These are phyloP conservation scores for Polyergus mexicanus DNA, from an alignment of 1,140 invertebrate genomes.

Conservation along the genomic window DNA sequence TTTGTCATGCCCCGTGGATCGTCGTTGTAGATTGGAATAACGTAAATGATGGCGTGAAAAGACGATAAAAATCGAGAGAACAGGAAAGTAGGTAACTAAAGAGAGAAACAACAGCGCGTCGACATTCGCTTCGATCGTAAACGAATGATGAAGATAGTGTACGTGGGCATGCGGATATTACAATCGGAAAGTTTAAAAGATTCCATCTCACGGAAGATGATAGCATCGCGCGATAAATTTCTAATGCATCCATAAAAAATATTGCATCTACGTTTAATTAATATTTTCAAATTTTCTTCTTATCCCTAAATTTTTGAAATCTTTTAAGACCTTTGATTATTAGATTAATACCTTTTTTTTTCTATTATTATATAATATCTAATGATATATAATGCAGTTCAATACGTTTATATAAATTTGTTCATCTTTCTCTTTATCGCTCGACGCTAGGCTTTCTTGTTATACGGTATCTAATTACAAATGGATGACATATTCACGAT, in stretches of 20 bases:
- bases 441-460: slow-evolving; percentile 9
- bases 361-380: too few species aligned
- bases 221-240: slow-evolving; percentile 12
- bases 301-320: not conserved
- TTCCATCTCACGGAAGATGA: slow-evolving; percentile 19
- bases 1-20: slow-evolving; percentile 21
- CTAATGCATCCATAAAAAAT: not conserved
- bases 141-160: slow-evolving; percentile 52
- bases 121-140: slow-evolving; percentile 33
- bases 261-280: not conserved
- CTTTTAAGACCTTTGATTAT: not conserved
- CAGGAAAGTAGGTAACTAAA: slow-evolving; percentile 56
- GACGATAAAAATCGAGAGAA: slow-evolving; percentile 58
- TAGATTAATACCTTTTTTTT: too few species aligned
- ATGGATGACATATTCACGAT: slow-evolving; percentile 43
- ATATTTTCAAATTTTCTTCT: not conserved
- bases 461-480: slow-evolving; percentile 43
- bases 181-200: slow-evolving; percentile 11
- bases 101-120: slow-evolving; percentile 49
- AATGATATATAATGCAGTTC: too few species aligned
- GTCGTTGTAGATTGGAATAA: slow-evolving; percentile 8
- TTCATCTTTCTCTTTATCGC: slow-evolving; percentile 2
- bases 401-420: too few species aligned
- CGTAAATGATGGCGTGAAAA: slow-evolving; percentile 17
- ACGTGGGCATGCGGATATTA: slow-evolving; percentile 61